phyloP scores from a whole-genome alignment of 37 sponge, comb jelly and placozoan genomes.

The Chondrosia reniformis region DNA sequence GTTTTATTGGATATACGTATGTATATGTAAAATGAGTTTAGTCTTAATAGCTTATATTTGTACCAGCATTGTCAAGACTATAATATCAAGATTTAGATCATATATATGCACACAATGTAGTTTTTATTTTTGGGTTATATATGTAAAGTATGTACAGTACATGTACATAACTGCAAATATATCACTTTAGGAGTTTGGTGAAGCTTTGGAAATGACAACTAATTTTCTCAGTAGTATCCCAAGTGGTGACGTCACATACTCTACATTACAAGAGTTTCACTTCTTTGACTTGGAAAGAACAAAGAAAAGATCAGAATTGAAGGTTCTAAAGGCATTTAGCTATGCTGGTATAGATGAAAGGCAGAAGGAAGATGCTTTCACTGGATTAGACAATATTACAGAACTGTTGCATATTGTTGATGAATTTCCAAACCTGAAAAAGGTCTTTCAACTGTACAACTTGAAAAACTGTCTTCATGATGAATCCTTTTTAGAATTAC shows the following conservation, averaged over 20 bases:
- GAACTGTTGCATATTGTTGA: constrained; percentile 26
- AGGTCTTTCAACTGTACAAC: constrained; percentile 33
- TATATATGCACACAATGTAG: too few relatives aligned
- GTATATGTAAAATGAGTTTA: too few relatives aligned
- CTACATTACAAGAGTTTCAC: neutral
- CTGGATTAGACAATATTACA: constrained; percentile 27
- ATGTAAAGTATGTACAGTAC: too few relatives aligned
- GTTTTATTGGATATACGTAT: too few relatives aligned
- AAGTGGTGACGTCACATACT: neutral
- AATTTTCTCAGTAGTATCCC: neutral
- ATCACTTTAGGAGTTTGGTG: neutral
- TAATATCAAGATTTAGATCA: too few relatives aligned
- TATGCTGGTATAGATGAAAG: neutral
- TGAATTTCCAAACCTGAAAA: constrained; percentile 14
- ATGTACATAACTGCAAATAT: too few relatives aligned
- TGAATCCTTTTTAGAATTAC: constrained; percentile 16
- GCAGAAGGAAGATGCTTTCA: neutral
- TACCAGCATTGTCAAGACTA: too few relatives aligned
- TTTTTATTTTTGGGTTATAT: too few relatives aligned
- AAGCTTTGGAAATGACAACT: neutral
- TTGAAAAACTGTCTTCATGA: constrained; percentile 24
- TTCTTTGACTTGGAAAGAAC: neutral
- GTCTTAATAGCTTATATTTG: too few relatives aligned
- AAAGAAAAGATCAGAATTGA: neutral
- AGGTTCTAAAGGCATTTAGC: neutral